Base-by-base conservation (phyloP, 1,140 invertebrate genomes). In the Drosophila lacteicornis region DNA sequence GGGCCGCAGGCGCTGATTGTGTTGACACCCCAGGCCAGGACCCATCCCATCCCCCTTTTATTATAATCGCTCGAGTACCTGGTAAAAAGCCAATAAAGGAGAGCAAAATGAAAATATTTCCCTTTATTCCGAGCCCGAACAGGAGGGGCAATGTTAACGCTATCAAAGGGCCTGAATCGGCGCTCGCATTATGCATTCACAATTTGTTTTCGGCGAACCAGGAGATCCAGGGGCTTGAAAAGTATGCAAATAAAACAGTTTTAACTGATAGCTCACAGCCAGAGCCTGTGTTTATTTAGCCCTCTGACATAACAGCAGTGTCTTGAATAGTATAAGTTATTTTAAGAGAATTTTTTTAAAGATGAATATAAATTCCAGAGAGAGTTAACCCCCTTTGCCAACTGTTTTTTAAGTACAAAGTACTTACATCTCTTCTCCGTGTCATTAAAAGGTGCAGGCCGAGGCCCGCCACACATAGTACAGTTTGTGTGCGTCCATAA, bases 81-180 rank as follows among this genome's bases (percentile, higher is more conserved):
- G 67, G 63, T 68, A 47, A 68, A 71, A 71, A 50, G 68, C 68
- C 68, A 71, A 71, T 71, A 69, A 71, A 58, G 65, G 27, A 5
- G 43, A 33, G 65, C 8, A 58, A 70, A 58, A 69, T 69, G 68
- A 71, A 69, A 70, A 69, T 70, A 58, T 49, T 49, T 69, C 25
- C 68, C 68, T 49, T 71, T 69, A 45, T 50, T 50, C 66, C 45
- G 53, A 12, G 30, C n/a, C 55, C 33, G 42, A 45, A 15, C 42
- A 13, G 15, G 4, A 27, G n/a, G 25, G 42, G 17, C 12, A 15
- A 46, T 59, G 56, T 59, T 46, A 59, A 46, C 42, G n/a, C 33
- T 50, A 33, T 68, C 66, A 69, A 69, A 69, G 36, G 43, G 45
- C 22, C 33, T 55, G 61, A 66, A 67, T 67, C 61, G 53, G 19